phyloP scores from a whole-genome alignment of 2,113 vertebrate genomes.

The Mesitornis unicolor region DNA sequence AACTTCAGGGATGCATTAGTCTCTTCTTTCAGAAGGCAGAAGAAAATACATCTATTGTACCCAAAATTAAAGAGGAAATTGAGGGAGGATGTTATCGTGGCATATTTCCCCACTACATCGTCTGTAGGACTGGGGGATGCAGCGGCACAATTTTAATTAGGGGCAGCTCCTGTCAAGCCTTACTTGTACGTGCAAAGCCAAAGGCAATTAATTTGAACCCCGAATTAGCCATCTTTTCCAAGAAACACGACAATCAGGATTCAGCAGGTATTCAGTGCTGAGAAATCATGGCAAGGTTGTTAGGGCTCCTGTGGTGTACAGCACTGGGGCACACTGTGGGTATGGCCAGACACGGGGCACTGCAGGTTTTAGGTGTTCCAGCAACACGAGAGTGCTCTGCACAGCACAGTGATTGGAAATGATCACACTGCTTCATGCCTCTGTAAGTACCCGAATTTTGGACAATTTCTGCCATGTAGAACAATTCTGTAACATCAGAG shows the following conservation, averaged over 20 bases:
- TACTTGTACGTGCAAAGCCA: not conserved
- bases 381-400: not conserved
- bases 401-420: not conserved
- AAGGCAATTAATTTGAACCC: not conserved
- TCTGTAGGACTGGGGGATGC: not conserved
- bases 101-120: not conserved
- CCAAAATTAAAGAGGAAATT: constrained; percentile 28
- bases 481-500: not conserved
- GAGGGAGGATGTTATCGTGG: not conserved
- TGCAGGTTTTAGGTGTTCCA: not conserved
- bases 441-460: not conserved
- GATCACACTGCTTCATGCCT: not conserved
- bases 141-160: not conserved
- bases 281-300: fast-evolving
- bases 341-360: too few relatives aligned
- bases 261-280: not conserved
- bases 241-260: fast-evolving
- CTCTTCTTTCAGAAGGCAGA: not conserved
- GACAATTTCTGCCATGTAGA: not conserved
- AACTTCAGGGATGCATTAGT: not conserved
- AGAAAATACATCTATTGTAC: not conserved
- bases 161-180: not conserved
- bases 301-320: fast-evolving
- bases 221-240: not conserved
- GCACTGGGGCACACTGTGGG: too few relatives aligned